phyloP scores from a whole-genome alignment of 2,797 vertebrate genomes.

The Buceros bicornis region DNA sequence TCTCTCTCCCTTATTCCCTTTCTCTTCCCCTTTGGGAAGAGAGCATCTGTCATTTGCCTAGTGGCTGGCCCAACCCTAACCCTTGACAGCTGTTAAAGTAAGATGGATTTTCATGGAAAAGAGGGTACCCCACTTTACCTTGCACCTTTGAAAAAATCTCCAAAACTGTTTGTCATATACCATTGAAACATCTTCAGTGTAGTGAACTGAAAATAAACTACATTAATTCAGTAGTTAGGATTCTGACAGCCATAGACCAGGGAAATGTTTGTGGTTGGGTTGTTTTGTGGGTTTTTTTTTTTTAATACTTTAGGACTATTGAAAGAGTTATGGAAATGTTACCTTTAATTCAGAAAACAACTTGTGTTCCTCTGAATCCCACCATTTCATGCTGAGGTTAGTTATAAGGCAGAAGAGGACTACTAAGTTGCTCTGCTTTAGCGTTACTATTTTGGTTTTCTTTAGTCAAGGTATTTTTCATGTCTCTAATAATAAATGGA shows the following conservation, averaged over 20 bases:
- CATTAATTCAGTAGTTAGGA: background rate
- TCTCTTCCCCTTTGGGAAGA: too few species aligned
- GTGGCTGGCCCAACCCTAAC: too few species aligned
- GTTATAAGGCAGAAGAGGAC: background rate
- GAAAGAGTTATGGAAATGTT: background rate
- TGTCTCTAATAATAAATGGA: slow-evolving; percentile 54
- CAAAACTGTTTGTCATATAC: background rate
- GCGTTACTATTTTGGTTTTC: slow-evolving; percentile 64
- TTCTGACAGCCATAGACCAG: background rate
- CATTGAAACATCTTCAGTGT: background rate
- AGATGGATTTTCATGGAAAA: background rate
- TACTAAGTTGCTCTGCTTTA: slow-evolving; percentile 41
- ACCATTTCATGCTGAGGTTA: background rate
- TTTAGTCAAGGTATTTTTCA: slow-evolving; percentile 66
- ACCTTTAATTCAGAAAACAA: background rate
- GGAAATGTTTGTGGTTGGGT: background rate
- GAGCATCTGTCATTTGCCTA: too few species aligned
- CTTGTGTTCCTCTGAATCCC: background rate
- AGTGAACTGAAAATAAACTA: background rate
- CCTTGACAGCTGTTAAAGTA: background rate
- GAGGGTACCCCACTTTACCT: background rate
- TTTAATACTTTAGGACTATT: background rate
- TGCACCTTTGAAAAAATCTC: background rate
- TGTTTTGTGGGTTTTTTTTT: too few species aligned
- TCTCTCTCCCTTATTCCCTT: too few species aligned